A percentile compares a stretch with the other conserved stretches of the same genome.
phyloP scores from a whole-genome alignment of 1,140 invertebrate species.

The Trachymyrmex septentrionalis region DNA sequence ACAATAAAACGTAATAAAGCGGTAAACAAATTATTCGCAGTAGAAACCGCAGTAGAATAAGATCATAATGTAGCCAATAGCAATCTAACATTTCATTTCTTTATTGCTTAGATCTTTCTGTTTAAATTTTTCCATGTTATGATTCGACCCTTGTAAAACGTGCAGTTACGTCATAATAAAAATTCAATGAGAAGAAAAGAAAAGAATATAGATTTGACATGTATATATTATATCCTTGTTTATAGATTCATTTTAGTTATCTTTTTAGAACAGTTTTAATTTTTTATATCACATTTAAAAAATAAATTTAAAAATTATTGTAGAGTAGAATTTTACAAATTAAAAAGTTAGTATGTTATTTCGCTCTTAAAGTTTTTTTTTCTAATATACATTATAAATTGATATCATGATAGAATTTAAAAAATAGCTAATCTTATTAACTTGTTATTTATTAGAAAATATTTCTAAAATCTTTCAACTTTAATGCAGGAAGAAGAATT shows the following conservation, averaged over 20 bases:
- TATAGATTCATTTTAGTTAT: not conserved
- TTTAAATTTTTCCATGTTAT: too few relatives aligned
- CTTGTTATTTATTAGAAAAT: not conserved
- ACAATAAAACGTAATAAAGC: too few relatives aligned
- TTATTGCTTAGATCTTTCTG: too few relatives aligned
- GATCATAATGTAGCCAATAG: too few relatives aligned
- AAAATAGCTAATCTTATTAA: not conserved
- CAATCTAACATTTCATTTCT: too few relatives aligned
- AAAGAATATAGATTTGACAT: not conserved
- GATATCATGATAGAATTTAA: not conserved
- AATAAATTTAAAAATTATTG: not conserved
- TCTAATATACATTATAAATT: not conserved
- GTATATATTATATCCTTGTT: conserved; percentile 6
- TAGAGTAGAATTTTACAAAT: conserved; percentile 21
- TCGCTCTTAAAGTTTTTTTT: conserved; percentile 75
- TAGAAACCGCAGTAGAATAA: too few relatives aligned
- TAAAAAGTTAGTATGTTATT: conserved; percentile 75
- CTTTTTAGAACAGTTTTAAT: not conserved
- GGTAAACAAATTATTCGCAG: too few relatives aligned
- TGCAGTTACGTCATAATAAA: not conserved
- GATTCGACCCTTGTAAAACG: not conserved
- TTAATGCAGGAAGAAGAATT: conserved; percentile 70
- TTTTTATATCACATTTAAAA: not conserved
- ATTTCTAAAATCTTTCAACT: not conserved
- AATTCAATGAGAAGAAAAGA: not conserved